Base-by-base conservation (phyloP, 35 echinoderm and acorn worm species). In the Apostichopus parvimensis region DNA sequence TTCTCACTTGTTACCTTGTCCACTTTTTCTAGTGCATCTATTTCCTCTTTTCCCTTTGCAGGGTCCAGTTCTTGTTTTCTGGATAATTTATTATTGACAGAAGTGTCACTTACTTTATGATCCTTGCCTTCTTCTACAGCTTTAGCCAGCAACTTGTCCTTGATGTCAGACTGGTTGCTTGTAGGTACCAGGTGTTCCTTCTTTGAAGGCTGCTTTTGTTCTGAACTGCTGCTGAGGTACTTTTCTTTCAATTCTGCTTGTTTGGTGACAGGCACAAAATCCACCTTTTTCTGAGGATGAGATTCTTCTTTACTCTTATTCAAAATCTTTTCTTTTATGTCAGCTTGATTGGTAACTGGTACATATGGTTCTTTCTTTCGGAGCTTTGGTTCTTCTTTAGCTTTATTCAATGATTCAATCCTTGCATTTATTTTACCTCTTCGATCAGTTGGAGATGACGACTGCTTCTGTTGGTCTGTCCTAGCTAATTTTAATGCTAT, bases 161-260 rank as follows among this genome's bases (percentile, higher is more conserved):
- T 88, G 34, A 88, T 72, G 64, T 72, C 64, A 28, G 86, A 88
- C 62, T 88, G 86, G n/a, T 28, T 72, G 10, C 61, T 72, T 28
- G 86, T 54, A 26, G 86, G 60, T 52, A 72, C 15, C 4, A 73
- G 64, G 18, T 75, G 71, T 72, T 88, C 68, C 61, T 72, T 88
- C 86, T 73, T 88, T 53, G 58, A 8, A 26, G 60, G 62, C 52
- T 53, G 23, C 45, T 73, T 88, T 64, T 88, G 61, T 25, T 88
- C 86, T 20, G 9, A 15, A 15, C 68, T 64, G 11, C 61, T 68
- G 26, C 61, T 73, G 6, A 88, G 86, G 34, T 88, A 88, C 64
- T 88, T 88, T 64, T 88, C 86, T 52, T 88, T 73, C 86, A 88
- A 54, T 4, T 88, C 86, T 88, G 86, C 20, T 64, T 88, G 86